Base-by-base conservation (phyloP, 2,888 invertebrate species). In the Ferrisia virgata region DNA sequence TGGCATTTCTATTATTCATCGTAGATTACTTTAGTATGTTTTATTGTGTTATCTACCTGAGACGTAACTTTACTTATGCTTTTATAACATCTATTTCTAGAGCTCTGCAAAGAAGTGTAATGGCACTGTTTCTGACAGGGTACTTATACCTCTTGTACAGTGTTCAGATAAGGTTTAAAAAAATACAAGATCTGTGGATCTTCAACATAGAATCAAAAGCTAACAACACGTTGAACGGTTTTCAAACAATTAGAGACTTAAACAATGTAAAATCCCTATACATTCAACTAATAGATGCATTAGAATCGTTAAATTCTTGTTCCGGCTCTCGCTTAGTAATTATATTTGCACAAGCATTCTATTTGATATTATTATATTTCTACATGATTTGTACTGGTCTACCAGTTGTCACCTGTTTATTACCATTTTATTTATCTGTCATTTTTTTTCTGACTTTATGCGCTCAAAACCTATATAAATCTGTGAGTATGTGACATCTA, bases 261-360 rank as follows among this genome's bases (percentile, higher is more conserved):
- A 8, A 40, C 15, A 47, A 72, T 22, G 76, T 83, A 28, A 72
- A 31, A 76, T 31, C 39, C 6, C 9, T 72, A n/a, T 72, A 72
- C 15, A n/a, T 15, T 25, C 40, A 72, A n/a, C 18, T 83, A 18
- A 28, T 25, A 0, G 72, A 76, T 43, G 22, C 43, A 9, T 18
- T 83, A 1, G 47, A 83, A 11, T 13, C 40, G 2, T 18, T 76
- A 33, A 83, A 76, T 43, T 31, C 11, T 9, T 36, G 72, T 28
- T 72, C 76, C 13, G 83, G 83, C 25, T 76, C 83, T 83, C 76
- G 76, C 22, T 40, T 72, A n/a, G 31, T 47, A 2, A n/a, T 83
- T 9, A 39, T 47, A n/a, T 72, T 43, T 18, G 43, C 28, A 1
- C 72, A 83, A 31, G 0, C 39, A 40, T 83, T 83, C n/a, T 43